Evolutionary conservation across 2,797 vertebrate genomes (phyloP).

Genomic region (Pampus argenteus): DNA sequence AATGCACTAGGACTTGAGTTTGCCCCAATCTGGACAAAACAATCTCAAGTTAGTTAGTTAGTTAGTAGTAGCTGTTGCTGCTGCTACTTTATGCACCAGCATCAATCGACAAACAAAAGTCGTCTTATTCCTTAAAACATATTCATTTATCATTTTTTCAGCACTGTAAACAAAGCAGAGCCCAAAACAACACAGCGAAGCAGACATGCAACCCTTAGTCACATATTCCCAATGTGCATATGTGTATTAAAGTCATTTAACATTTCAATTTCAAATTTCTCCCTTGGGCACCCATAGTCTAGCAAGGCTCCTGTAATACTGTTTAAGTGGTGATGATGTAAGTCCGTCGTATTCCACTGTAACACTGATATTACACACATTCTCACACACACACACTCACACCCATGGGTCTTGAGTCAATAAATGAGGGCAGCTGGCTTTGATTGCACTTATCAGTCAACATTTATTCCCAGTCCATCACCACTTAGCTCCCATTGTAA

Average conservation of each 20-base stretch:
- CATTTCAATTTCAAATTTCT: constrained; percentile 62
- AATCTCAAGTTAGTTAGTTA: too few relatives aligned
- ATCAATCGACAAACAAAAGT: not conserved
- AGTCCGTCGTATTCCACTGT: constrained; percentile 63
- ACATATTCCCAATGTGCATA: constrained; percentile 53
- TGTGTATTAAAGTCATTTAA: constrained; percentile 75
- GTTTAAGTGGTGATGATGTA: constrained; percentile 77
- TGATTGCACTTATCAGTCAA: constrained; percentile 75
- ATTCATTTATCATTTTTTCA: not conserved
- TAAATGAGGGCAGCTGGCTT: constrained; percentile 65
- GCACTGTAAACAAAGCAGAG: not conserved
- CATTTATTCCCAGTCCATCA: constrained; percentile 62
- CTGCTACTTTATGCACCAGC: not conserved
- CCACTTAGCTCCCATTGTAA: constrained; percentile 46
- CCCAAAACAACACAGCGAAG: constrained; percentile 23
- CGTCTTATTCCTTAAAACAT: not conserved
- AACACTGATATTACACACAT: constrained; percentile 63
- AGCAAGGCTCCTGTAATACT: constrained; percentile 59
- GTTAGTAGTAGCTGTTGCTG: too few relatives aligned
- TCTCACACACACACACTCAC: constrained; percentile 43
- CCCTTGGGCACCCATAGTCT: constrained; percentile 55
- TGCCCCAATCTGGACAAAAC: not conserved
- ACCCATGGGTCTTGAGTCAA: constrained; percentile 66
- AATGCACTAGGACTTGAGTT: not conserved
- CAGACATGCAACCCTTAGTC: constrained; percentile 41